Conservation (phyloP, 2,888 invertebrate species). For the Idaea aversata region DNA sequence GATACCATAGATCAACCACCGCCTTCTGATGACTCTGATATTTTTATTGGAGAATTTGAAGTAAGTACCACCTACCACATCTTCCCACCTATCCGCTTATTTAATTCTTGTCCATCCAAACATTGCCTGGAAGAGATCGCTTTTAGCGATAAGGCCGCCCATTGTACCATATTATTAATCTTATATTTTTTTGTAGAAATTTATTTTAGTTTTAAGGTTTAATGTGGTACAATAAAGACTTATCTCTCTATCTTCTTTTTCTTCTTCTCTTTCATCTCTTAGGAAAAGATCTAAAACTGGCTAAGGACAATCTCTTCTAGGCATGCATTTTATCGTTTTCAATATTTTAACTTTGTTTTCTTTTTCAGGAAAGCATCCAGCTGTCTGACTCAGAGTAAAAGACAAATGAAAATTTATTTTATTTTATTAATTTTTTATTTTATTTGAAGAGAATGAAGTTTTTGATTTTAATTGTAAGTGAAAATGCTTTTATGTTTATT, state of each 20-base stretch:
- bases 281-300: too few species aligned
- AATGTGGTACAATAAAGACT: too few species aligned
- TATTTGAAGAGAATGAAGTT: conserved; percentile 44
- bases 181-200: too few species aligned
- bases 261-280: too few species aligned
- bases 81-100: too few species aligned
- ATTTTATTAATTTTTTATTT: conserved; percentile 38
- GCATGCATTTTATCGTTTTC: neutral
- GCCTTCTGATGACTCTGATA: conserved; percentile 65
- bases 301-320: too few species aligned
- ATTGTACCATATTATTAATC: neutral
- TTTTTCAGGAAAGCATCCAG: conserved; percentile 61
- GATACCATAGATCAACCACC: conserved; percentile 58
- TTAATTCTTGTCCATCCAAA: too few species aligned
- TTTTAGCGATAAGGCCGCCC: too few species aligned
- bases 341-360: conserved; percentile 12
- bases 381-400: conserved; percentile 62
- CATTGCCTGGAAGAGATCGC: too few species aligned
- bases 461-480: conserved; percentile 60
- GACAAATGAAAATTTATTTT: conserved; percentile 23
- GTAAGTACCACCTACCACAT: conserved; percentile 32
- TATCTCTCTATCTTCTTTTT: too few species aligned
- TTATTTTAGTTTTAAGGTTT: too few species aligned
- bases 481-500: conserved; percentile 50
- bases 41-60: conserved; percentile 68